Percentiles rank a stretch among this genome's conserved stretches.
Conservation (phyloP, 2,113 vertebrate genomes). For the Electrona antarctica region DNA sequence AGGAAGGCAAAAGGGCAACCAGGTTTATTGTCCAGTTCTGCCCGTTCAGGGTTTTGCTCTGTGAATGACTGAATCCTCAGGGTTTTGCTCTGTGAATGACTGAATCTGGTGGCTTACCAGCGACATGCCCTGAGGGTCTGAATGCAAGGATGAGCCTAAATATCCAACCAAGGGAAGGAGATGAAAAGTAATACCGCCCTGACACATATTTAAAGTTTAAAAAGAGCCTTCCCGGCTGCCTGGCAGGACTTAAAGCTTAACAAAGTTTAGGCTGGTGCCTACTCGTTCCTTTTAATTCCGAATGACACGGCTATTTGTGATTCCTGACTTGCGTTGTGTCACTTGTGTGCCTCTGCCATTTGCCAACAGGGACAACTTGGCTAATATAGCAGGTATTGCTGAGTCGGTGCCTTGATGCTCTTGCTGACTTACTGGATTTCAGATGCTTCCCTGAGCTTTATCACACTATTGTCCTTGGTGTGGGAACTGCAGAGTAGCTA, state of each 20-base stretch:
- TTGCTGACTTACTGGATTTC: slow-evolving; percentile 41
- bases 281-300: neutral
- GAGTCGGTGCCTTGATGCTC: slow-evolving; percentile 42
- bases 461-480: slow-evolving; percentile 42
- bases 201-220: slow-evolving; percentile 13
- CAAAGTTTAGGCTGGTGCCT: neutral
- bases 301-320: neutral
- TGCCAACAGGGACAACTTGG: slow-evolving; percentile 24
- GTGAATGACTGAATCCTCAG: slow-evolving; percentile 53
- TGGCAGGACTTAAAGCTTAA: slow-evolving; percentile 16
- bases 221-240: neutral
- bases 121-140: slow-evolving; percentile 45
- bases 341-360: slow-evolving; percentile 12
- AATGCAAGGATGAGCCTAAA: slow-evolving; percentile 55
- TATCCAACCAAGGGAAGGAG: slow-evolving; percentile 35
- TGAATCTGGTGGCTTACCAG: slow-evolving; percentile 51
- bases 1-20: slow-evolving; percentile 47
- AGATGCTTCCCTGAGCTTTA: slow-evolving; percentile 52
- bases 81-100: slow-evolving; percentile 58
- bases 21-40: slow-evolving; percentile 59
- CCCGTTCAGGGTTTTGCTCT: slow-evolving; percentile 50
- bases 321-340: slow-evolving; percentile 7
- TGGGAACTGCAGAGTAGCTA: slow-evolving; percentile 37
- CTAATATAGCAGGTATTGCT: slow-evolving; percentile 40
- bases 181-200: slow-evolving; percentile 16